phyloP scores from a whole-genome alignment of 2,113 vertebrate genomes.

The Aplodontia rufa region DNA sequence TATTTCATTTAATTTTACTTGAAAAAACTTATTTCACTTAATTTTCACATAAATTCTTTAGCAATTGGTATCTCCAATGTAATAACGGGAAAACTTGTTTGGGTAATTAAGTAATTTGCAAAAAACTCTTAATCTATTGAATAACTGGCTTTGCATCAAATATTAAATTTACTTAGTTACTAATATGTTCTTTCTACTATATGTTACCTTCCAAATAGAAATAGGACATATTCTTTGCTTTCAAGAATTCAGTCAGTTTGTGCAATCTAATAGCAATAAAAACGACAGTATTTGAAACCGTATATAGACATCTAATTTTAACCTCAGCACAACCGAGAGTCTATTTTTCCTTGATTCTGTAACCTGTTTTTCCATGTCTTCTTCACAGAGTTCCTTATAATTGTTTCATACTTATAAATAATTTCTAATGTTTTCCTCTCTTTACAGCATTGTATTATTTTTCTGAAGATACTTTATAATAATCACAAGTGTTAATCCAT shows the following conservation, averaged over 20 bases:
- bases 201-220: not conserved
- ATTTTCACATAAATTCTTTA: not conserved
- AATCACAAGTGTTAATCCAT: not conserved
- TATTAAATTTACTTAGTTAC: not conserved
- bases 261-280: not conserved
- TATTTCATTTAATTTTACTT: not conserved
- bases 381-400: not conserved
- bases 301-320: not conserved
- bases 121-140: not conserved
- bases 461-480: not conserved
- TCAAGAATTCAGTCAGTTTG: not conserved
- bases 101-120: not conserved
- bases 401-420: not conserved
- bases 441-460: not conserved
- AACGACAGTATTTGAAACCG: not conserved
- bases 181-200: not conserved
- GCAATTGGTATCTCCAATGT: not conserved
- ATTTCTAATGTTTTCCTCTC: not conserved
- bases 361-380: not conserved
- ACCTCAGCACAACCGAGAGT: too few species aligned
- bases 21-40: not conserved
- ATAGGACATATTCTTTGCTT: not conserved
- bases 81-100: not conserved
- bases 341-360: not conserved
- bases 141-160: not conserved